A percentile compares a stretch with the other conserved stretches of the same genome.
These are phyloP conservation scores for Acanthaster planci DNA, from an alignment of 35 echinoderm and acorn worm species.

Conservation along the genomic window DNA sequence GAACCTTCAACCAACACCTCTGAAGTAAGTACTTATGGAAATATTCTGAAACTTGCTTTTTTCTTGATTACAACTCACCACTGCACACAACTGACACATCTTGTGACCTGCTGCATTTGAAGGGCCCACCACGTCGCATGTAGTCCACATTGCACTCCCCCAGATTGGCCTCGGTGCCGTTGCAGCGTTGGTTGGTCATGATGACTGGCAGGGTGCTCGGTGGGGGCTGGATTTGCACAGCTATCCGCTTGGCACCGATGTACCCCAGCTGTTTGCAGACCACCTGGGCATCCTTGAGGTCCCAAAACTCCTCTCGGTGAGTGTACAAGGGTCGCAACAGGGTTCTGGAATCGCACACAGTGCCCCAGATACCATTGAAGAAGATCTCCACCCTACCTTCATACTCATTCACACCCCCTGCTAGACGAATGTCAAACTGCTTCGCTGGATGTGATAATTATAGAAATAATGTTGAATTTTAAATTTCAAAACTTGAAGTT, in stretches of 20 bases:
- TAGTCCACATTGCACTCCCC: not conserved
- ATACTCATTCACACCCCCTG: not conserved
- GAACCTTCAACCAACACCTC: too few relatives aligned
- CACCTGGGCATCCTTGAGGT: conserved; percentile 8
- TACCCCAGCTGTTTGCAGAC: not conserved
- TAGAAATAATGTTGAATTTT: not conserved
- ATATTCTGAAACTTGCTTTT: too few relatives aligned
- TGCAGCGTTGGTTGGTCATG: conserved; percentile 1
- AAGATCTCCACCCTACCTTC: conserved; percentile 1
- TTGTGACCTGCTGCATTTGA: too few relatives aligned
- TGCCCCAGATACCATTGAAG: not conserved
- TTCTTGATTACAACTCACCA: too few relatives aligned
- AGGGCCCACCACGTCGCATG: too few relatives aligned
- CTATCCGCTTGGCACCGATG: not conserved
- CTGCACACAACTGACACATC: too few relatives aligned
- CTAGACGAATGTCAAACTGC: not conserved
- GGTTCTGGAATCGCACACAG: not conserved
- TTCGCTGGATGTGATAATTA: not conserved
- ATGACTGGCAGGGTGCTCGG: not conserved
- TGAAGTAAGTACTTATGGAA: too few relatives aligned
- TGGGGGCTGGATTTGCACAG: not conserved
- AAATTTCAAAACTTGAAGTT: too few relatives aligned
- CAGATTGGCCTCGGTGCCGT: not conserved
- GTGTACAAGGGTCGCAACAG: too few relatives aligned
- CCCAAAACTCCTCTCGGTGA: not conserved